A percentile compares a stretch with the other conserved stretches of the same genome.
Conservation (phyloP, 2,797 vertebrate genomes). For the Anolis apletophallus region DNA sequence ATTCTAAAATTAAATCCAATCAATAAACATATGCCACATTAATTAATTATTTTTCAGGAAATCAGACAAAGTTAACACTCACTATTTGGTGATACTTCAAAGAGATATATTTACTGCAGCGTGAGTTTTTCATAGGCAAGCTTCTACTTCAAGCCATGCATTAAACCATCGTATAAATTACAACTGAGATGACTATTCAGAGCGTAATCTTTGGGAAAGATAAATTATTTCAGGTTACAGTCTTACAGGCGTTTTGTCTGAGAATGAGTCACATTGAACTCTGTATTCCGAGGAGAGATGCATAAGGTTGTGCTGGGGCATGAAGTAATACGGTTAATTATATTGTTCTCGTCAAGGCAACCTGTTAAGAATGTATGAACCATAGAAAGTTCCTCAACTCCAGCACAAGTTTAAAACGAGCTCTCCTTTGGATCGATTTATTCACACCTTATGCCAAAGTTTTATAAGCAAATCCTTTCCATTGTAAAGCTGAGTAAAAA, state of each 20-base stretch:
- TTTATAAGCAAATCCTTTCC: too few species aligned
- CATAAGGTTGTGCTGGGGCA: background rate
- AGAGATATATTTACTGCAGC: background rate
- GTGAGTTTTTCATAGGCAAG: background rate
- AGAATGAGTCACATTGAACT: background rate
- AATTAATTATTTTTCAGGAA: slow-evolving; percentile 12
- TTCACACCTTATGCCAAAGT: too few species aligned
- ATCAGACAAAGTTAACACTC: background rate
- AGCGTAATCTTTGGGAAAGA: background rate
- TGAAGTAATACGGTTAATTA: too few species aligned
- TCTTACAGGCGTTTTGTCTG: background rate
- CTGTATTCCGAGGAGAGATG: background rate
- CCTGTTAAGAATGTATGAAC: too few species aligned
- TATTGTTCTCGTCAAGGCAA: too few species aligned
- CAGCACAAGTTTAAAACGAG: too few species aligned
- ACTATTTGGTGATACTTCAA: background rate
- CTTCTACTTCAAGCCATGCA: background rate
- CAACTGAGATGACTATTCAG: background rate
- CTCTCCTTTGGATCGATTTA: too few species aligned
- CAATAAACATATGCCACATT: background rate
- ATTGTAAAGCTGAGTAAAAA: too few species aligned
- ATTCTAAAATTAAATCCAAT: slow-evolving; percentile 10
- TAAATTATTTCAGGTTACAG: slow-evolving; percentile 7
- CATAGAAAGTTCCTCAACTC: too few species aligned
- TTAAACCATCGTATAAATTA: background rate